Conservation (phyloP, 2,888 invertebrate species). For the Caenorhabditis imperialis region DNA sequence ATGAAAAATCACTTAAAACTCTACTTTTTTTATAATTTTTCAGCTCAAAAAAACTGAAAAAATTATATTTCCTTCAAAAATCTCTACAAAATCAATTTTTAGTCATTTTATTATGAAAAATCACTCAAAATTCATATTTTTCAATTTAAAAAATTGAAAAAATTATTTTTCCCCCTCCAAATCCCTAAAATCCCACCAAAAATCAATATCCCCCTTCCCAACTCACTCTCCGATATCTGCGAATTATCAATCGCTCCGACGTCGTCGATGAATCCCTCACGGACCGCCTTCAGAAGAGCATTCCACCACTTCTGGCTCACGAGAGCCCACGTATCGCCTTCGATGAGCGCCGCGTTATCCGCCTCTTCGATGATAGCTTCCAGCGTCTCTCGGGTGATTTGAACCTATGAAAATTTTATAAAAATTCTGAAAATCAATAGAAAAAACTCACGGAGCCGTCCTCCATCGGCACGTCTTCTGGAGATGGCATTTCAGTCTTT, state of each 20-base stretch:
- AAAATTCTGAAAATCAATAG: not conserved
- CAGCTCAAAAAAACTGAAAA: too few species aligned
- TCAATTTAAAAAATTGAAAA: too few species aligned
- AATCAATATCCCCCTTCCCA: too few species aligned
- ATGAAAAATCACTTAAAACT: too few species aligned
- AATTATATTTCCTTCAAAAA: too few species aligned
- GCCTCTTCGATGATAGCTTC: slow-evolving; percentile 38
- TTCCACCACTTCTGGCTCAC: slow-evolving; percentile 67
- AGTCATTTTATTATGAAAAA: too few species aligned
- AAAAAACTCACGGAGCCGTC: slow-evolving; percentile 4
- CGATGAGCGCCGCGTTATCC: slow-evolving; percentile 34
- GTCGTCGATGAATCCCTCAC: slow-evolving; percentile 55
- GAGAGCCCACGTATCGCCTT: slow-evolving; percentile 60
- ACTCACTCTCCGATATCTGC: slow-evolving; percentile 50
- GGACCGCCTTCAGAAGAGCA: slow-evolving; percentile 39
- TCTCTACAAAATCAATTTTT: too few species aligned
- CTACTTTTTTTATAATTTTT: too few species aligned
- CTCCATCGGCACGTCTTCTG: slow-evolving; percentile 50
- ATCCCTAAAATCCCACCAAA: too few species aligned
- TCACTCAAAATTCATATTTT: too few species aligned
- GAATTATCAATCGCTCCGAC: slow-evolving; percentile 61
- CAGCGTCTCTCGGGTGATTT: slow-evolving; percentile 32
- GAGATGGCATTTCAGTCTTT: slow-evolving; percentile 27
- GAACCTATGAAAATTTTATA: too few species aligned
- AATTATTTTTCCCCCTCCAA: too few species aligned